A percentile compares a stretch with the other conserved stretches of the same genome.
phyloP scores from a whole-genome alignment of 2,888 invertebrate species.

The Polyommatus icarus region DNA sequence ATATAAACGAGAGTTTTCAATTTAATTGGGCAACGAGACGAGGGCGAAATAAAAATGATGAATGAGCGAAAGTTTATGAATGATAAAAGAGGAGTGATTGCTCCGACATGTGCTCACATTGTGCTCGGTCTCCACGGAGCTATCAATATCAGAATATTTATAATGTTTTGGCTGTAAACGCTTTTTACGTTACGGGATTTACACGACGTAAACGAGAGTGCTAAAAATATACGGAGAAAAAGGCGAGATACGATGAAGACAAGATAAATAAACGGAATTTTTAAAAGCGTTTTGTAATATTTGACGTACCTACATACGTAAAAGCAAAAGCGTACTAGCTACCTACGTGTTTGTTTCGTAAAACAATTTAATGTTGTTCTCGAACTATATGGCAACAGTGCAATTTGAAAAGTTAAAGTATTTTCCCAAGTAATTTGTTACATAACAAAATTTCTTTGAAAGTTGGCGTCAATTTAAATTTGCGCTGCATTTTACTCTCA shows the following conservation, averaged over 20 bases:
- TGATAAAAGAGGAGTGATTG: conserved; percentile 27
- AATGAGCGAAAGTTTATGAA: conserved; percentile 24
- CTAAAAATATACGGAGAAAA: neutral
- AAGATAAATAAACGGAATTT: neutral
- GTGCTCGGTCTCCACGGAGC: conserved; percentile 1
- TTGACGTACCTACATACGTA: neutral
- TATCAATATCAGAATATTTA: conserved; percentile 13
- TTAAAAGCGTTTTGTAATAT: neutral
- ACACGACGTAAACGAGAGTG: neutral
- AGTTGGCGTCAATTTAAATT: conserved; percentile 23
- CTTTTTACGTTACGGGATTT: conserved; percentile 5
- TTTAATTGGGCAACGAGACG: conserved; percentile 27
- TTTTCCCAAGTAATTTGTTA: neutral
- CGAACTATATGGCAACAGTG: neutral
- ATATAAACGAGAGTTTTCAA: neutral
- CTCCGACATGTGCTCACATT: conserved; percentile 18
- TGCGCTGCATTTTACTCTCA: neutral
- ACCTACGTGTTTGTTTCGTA: neutral
- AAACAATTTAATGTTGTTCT: neutral
- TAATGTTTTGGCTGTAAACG: conserved; percentile 13
- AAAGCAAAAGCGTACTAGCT: neutral
- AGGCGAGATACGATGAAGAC: neutral
- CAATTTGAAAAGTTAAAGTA: neutral
- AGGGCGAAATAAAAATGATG: conserved; percentile 28
- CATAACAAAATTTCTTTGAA: neutral